A percentile compares a stretch with the other conserved stretches of the same genome.
Evolutionary conservation across 1,140 invertebrate species (phyloP).

Genomic region (Aethina tumida): DNA sequence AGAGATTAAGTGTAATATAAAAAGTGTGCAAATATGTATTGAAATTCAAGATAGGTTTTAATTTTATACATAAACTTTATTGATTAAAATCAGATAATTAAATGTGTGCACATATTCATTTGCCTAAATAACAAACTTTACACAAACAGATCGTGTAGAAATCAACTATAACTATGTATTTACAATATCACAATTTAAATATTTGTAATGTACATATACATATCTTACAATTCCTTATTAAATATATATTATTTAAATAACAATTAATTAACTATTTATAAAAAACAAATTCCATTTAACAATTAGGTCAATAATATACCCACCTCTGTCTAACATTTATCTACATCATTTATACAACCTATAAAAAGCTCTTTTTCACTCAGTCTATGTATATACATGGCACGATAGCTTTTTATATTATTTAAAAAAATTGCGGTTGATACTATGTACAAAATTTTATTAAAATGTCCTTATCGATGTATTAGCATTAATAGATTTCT

Average conservation of each 20-base stretch:
- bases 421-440: conserved; percentile 10
- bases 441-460: conserved; percentile 6
- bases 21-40: too few species aligned
- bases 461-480: conserved; percentile 2
- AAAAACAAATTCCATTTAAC: conserved; percentile 13
- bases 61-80: too few species aligned
- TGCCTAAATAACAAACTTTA: conserved; percentile 12
- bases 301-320: conserved; percentile 17
- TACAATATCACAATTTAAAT: conserved; percentile 27
- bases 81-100: too few species aligned
- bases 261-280: conserved; percentile 11
- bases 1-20: too few species aligned
- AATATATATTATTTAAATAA: conserved; percentile 10
- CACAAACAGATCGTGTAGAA: conserved; percentile 13
- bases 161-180: conserved; percentile 18
- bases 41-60: too few species aligned
- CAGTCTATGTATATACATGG: conserved; percentile 15
- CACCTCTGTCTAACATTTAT: conserved; percentile 17
- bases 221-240: conserved; percentile 21
- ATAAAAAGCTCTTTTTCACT: conserved; percentile 20
- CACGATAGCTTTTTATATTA: conserved; percentile 12
- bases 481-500: neutral
- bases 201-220: conserved; percentile 14
- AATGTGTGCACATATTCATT: too few species aligned
- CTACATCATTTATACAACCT: conserved; percentile 12